Base-by-base conservation (phyloP, 2,113 vertebrate genomes). In the Solea solea region DNA sequence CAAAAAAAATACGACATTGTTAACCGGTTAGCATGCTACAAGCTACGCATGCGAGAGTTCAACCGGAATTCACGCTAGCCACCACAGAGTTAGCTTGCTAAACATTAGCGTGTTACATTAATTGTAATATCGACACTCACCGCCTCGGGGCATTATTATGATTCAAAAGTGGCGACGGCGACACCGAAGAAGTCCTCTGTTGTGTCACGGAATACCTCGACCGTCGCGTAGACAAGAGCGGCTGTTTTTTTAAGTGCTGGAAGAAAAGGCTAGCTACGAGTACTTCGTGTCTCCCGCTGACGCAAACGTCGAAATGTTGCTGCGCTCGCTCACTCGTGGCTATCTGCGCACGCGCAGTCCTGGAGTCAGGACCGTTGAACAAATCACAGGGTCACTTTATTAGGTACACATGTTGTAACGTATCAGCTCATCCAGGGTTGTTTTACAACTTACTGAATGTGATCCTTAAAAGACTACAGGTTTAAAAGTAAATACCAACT, bases 131-230 rank as follows among this genome's bases (percentile, higher is more conserved):
- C 13, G 58, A 55, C 14, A 89, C 93, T 92, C 72, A 94, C 93
- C 93, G 56, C 93, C 93, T 65, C 93, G 89, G 25, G 93, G 93
- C 93, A 94, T 94, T 46, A 42, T 89, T 56, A 59, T 13, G 34
- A 34, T 34, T 34, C 11, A 48, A 39, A 54, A 44, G 8, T 15
- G 45, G 11, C 14, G 3, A 60, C 8, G 7, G 57, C 16, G 15
- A 7, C 11, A 54, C 6, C 25, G 50, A 39, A 14, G 0, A n/a
- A 7, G 9, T 41, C 51, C 9, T 8, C 16, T 27, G 14, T 11
- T 40, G 16, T 40, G 12, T 16, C 2, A 8, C 11, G 7, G 16
- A 49, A 56, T 8, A 65, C 27, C 1, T 14, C 14, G 44, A 49
- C 57, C 28, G 56, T 7, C 27, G 5, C 8, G 34, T 0, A 48